Conservation (phyloP, 2,797 vertebrate species). For the Xenentodon cancila region DNA sequence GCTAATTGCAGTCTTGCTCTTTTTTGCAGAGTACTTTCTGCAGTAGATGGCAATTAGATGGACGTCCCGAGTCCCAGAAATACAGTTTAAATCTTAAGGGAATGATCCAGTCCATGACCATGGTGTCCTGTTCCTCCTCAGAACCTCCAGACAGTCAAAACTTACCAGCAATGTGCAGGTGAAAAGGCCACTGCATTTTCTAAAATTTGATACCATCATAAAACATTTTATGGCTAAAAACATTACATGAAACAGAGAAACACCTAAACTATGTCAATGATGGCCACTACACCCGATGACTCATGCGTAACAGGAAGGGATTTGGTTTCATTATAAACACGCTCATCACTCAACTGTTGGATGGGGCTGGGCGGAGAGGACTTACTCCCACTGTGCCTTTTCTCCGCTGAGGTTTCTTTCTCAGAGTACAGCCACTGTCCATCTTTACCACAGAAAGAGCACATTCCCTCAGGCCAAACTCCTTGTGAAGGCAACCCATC, state of each 20-base stretch:
- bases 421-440: slow-evolving; percentile 42
- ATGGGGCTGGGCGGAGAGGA: slow-evolving; percentile 39
- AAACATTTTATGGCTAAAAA: slow-evolving; percentile 7
- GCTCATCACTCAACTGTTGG: slow-evolving; percentile 69
- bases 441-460: slow-evolving; percentile 40
- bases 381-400: slow-evolving; percentile 17
- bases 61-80: slow-evolving; percentile 72
- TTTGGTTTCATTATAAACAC: slow-evolving; percentile 67
- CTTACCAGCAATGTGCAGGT: too few species aligned
- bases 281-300: slow-evolving; percentile 65
- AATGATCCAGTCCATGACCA: slow-evolving; percentile 36
- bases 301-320: slow-evolving; percentile 68
- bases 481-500: slow-evolving; percentile 46
- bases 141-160: background rate
- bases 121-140: slow-evolving; percentile 11
- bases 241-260: slow-evolving; percentile 24
- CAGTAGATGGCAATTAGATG: slow-evolving; percentile 78
- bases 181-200: background rate
- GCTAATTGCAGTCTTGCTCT: slow-evolving; percentile 80
- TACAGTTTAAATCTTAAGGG: slow-evolving; percentile 54
- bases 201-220: slow-evolving; percentile 19
- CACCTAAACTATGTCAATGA: slow-evolving; percentile 23
- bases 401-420: slow-evolving; percentile 35
- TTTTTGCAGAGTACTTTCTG: slow-evolving; percentile 66
- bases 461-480: slow-evolving; percentile 40